These are phyloP conservation scores for Hypotaenidia philippensis DNA, from an alignment of 2,797 vertebrate species.

Conservation along the genomic window DNA sequence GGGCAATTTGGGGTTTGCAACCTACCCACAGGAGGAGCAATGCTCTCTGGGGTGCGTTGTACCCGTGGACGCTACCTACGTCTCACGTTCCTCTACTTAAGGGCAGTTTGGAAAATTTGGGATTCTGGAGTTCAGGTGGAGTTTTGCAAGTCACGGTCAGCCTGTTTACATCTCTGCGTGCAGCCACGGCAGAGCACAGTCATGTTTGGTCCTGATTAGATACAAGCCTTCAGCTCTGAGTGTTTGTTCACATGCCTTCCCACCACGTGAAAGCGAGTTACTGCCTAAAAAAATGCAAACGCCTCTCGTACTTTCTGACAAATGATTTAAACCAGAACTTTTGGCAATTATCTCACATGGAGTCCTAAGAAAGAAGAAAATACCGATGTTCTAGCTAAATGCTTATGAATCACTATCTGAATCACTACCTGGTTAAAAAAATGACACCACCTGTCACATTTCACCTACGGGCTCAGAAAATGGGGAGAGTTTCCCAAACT, in stretches of 20 bases:
- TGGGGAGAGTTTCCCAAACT: not conserved
- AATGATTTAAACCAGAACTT: not conserved
- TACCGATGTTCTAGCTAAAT: not conserved
- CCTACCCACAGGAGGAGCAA: not conserved
- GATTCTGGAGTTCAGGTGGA: not conserved
- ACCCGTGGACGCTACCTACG: not conserved
- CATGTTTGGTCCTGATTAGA: conserved; percentile 1
- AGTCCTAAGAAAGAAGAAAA: not conserved
- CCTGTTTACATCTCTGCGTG: not conserved
- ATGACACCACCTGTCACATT: not conserved
- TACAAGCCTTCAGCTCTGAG: not conserved
- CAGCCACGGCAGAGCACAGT: not conserved
- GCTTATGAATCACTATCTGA: not conserved
- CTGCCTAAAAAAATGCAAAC: not conserved
- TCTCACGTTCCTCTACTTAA: not conserved
- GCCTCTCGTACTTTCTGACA: not conserved
- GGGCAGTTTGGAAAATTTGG: not conserved
- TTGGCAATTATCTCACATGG: not conserved
- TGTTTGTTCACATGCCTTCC: not conserved
- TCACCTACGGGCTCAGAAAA: not conserved
- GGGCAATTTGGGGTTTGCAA: not conserved
- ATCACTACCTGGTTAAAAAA: not conserved
- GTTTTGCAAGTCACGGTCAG: not conserved
- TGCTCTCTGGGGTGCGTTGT: not conserved
- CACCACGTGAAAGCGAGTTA: not conserved